Percentiles rank a stretch among this genome's conserved stretches.
Conservation (phyloP, 1,140 invertebrate genomes). For the Coenobita brevimanus region DNA sequence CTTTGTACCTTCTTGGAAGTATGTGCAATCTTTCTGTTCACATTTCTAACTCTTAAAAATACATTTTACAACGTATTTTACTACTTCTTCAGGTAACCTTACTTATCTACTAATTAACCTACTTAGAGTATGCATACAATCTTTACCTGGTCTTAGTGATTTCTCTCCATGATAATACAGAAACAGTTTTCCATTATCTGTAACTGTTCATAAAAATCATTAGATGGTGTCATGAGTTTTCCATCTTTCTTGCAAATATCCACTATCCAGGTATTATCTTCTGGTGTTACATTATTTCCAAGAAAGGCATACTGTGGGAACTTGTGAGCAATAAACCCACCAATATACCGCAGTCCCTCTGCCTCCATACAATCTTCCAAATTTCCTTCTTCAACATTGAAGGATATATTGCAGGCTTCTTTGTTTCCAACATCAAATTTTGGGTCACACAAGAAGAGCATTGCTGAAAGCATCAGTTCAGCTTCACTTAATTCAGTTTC, state of each 20-base stretch:
- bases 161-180: constrained; percentile 6
- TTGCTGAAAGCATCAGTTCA: constrained; percentile 5
- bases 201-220: constrained; percentile 18
- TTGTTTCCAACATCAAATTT: neutral
- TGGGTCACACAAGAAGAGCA: neutral
- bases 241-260: neutral
- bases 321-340: constrained; percentile 33
- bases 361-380: constrained; percentile 18
- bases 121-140: too few species aligned
- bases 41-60: too few species aligned
- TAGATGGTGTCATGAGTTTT: neutral
- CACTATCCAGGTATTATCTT: neutral
- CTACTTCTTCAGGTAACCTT: too few species aligned
- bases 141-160: constrained; percentile 9
- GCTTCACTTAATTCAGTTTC: neutral
- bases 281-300: neutral
- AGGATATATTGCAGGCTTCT: neutral
- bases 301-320: constrained; percentile 18
- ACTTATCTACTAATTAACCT: too few species aligned
- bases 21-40: too few species aligned
- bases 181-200: constrained; percentile 29
- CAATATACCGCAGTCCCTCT: constrained; percentile 16
- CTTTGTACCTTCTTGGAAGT: too few species aligned
- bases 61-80: too few species aligned
- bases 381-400: neutral